Evolutionary conservation across 1,140 invertebrate species (phyloP).

Genomic region (Oreohelix idahoensis): DNA sequence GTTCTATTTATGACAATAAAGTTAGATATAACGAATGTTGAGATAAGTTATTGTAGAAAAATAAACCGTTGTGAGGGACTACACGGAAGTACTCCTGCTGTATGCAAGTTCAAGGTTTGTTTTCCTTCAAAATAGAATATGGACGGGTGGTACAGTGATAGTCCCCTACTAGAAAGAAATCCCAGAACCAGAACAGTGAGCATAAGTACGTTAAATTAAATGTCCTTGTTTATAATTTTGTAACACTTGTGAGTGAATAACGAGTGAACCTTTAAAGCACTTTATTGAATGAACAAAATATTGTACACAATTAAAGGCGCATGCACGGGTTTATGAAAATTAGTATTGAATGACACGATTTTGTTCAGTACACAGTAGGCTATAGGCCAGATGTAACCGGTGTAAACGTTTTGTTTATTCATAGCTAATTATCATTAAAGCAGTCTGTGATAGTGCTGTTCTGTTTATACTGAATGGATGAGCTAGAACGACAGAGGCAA

Average conservation of each 20-base stretch:
- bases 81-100: neutral
- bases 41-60: too few relatives aligned
- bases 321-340: neutral
- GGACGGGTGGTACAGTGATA: slow-evolving; percentile 6
- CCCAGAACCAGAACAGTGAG: neutral
- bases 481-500: neutral
- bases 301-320: too few relatives aligned
- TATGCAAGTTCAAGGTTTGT: slow-evolving; percentile 12
- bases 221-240: too few relatives aligned
- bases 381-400: neutral
- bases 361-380: too few relatives aligned
- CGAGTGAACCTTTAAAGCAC: too few relatives aligned
- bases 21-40: too few relatives aligned
- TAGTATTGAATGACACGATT: neutral
- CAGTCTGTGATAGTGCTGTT: neutral
- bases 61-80: slow-evolving; percentile 14
- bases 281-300: too few relatives aligned
- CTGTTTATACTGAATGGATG: neutral
- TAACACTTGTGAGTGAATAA: too few relatives aligned
- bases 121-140: neutral
- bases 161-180: neutral
- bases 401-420: neutral
- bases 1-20: too few relatives aligned
- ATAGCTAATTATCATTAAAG: neutral
- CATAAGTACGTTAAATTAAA: slow-evolving; percentile 18